phyloP scores from a whole-genome alignment of 2,113 vertebrate genomes.

The Coreoperca whiteheadi region DNA sequence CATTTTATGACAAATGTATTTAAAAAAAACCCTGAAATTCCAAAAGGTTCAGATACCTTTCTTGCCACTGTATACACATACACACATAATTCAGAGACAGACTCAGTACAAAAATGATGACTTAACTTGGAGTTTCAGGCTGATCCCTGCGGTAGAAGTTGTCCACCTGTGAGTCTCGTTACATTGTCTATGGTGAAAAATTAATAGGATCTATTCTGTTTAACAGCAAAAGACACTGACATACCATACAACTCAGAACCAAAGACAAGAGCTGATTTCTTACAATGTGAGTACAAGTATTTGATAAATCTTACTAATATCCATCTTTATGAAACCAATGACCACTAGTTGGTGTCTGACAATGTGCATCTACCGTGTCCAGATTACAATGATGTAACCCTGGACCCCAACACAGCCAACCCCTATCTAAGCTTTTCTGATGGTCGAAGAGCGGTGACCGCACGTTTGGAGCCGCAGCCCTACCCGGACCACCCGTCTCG shows the following conservation, averaged over 20 bases:
- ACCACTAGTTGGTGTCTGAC: background rate
- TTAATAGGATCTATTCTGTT: no score
- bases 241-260: conserved; percentile 54
- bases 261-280: conserved; percentile 77
- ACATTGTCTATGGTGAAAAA: no score
- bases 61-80: no score
- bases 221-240: conserved; percentile 36
- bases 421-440: conserved; percentile 73
- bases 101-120: no score
- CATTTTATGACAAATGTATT: no score
- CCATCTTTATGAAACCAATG: background rate
- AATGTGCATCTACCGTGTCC: conserved; percentile 6
- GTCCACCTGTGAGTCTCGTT: no score
- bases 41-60: no score
- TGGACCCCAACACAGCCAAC: conserved; percentile 82
- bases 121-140: background rate
- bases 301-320: background rate
- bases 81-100: no score
- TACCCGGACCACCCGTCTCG: conserved; percentile 75
- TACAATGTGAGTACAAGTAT: conserved; percentile 76
- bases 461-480: conserved; percentile 55
- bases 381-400: conserved; percentile 76
- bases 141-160: background rate
- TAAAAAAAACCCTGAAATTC: no score
- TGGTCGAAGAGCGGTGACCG: conserved; percentile 59